phyloP scores from a whole-genome alignment of 2,888 invertebrate species.

The Ephialtes manifestator region DNA sequence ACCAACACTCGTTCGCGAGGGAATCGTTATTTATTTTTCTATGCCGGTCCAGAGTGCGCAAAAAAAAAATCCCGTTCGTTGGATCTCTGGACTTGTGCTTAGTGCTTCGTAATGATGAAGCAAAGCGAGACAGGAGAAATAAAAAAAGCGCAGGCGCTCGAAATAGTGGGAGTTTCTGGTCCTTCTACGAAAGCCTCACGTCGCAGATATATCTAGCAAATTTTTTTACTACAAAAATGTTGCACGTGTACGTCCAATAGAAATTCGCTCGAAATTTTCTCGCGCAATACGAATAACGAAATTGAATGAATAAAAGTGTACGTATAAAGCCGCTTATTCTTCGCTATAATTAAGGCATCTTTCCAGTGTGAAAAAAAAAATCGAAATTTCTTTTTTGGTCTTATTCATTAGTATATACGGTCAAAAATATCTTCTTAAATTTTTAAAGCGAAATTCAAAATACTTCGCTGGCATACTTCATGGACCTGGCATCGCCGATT shows the following conservation, averaged over 20 bases:
- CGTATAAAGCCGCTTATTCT: too few species aligned
- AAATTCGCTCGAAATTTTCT: not conserved
- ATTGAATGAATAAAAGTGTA: too few species aligned
- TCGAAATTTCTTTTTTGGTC: too few species aligned
- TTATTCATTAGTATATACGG: too few species aligned
- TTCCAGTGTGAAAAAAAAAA: too few species aligned
- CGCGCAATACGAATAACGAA: too few species aligned
- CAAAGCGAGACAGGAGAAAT: slow-evolving; percentile 36
- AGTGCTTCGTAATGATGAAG: slow-evolving; percentile 53
- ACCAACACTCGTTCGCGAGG: slow-evolving; percentile 28
- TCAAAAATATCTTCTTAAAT: too few species aligned
- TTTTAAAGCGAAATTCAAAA: too few species aligned
- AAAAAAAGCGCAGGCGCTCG: slow-evolving; percentile 44
- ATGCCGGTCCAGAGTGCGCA: slow-evolving; percentile 50
- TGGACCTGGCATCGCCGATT: too few species aligned
- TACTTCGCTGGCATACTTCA: too few species aligned
- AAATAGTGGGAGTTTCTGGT: slow-evolving; percentile 65
- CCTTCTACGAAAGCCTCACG: slow-evolving; percentile 16
- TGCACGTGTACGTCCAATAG: not conserved
- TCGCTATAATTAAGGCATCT: too few species aligned
- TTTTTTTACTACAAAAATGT: not conserved
- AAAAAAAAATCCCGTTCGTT: slow-evolving; percentile 26
- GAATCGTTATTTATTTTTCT: slow-evolving; percentile 73
- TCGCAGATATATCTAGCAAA: not conserved
- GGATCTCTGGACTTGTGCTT: slow-evolving; percentile 63